Evolutionary conservation across 2,888 invertebrate genomes (phyloP).

Genomic region (Amiota communis): DNA sequence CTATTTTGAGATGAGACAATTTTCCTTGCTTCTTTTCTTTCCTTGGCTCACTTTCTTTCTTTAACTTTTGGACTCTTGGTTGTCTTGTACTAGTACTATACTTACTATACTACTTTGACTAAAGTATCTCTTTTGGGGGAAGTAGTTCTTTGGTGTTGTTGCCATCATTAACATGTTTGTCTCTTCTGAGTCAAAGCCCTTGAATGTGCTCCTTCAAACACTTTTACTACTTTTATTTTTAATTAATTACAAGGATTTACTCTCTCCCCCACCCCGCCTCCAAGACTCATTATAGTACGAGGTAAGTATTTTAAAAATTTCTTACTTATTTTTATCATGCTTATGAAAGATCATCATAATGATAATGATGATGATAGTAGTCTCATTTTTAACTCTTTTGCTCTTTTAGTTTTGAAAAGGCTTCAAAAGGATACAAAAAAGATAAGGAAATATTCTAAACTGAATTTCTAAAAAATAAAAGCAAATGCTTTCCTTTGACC

Average conservation of each 20-base stretch:
- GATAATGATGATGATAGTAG: too few relatives aligned
- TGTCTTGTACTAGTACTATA: too few relatives aligned
- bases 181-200: neutral
- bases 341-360: too few relatives aligned
- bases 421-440: neutral
- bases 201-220: too few relatives aligned
- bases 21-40: neutral
- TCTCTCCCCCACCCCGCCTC: too few relatives aligned
- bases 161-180: neutral
- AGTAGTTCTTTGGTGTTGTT: neutral
- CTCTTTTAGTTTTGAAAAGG: too few relatives aligned
- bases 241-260: neutral
- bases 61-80: constrained; percentile 30
- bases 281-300: too few relatives aligned
- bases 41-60: constrained; percentile 32
- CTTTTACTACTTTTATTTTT: neutral
- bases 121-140: too few relatives aligned
- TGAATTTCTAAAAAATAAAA: neutral
- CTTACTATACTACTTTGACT: too few relatives aligned
- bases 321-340: too few relatives aligned
- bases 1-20: constrained; percentile 6
- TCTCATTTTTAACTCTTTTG: too few relatives aligned
- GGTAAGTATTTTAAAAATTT: too few relatives aligned
- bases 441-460: neutral
- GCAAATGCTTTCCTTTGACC: neutral